Base-by-base conservation (phyloP, 2,888 invertebrate genomes). In the Neuroscelio doddi region DNA sequence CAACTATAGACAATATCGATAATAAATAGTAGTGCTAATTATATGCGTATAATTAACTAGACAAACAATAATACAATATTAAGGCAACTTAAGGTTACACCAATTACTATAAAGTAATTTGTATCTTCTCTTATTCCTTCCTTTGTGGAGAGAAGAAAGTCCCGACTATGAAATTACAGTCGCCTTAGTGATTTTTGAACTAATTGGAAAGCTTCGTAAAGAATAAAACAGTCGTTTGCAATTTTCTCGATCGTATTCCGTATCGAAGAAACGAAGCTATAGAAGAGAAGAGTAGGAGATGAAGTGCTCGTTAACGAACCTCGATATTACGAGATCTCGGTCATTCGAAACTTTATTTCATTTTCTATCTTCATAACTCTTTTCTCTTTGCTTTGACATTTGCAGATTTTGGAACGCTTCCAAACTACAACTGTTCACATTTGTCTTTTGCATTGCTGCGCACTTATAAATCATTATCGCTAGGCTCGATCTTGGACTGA, bases 301-400 rank as follows among this genome's bases (percentile, higher is more conserved):
- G 39, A 36, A 47, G 10, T 10, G 32, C 36, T 21, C 47, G 42
- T 53, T 66, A 57, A 62, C 57, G 53, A 41, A 50, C 42, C 52
- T 57, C 45, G 49, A 52, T 44, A 53, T 57, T 50, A 57, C 47
- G 61, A 61, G 53, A 51, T 49, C 47, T 45, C 49, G 44, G 51
- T 45, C 53, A 51, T 57, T 61, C 53, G 49, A 57, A 56, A 61
- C 61, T 55, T 65, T 52, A 62, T 61, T 66, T 61, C 58, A 62
- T 66, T 58, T 58, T 58, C 53, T 53, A 57, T 66, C 50, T 57
- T 29, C 16, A 17, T 10, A 29, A 61, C 24, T 45, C 49, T 47
- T 57, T 50, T 15, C 26, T 14, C 38, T 29, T 39, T 38, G 47
- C 57, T 46, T 27, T 42, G 47, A 59, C 49, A 44, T 36, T 42